These are phyloP conservation scores for Onychorhynchus coronatus DNA, from an alignment of 2,113 vertebrate species.

Conservation along the genomic window DNA sequence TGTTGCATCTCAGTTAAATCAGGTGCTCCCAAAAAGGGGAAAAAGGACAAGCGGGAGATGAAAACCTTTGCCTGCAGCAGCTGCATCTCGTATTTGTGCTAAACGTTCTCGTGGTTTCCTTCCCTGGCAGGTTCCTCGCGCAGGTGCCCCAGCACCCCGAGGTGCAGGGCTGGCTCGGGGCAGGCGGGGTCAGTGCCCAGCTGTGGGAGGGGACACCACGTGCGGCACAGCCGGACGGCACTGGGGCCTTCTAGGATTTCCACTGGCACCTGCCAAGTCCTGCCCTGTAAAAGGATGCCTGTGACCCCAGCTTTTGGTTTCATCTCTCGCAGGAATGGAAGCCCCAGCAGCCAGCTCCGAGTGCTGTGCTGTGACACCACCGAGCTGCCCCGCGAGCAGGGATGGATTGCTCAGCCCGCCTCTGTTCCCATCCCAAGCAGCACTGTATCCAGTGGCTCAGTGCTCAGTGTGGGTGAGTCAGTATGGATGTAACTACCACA, in stretches of 20 bases:
- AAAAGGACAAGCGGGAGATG: neutral
- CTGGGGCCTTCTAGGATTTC: neutral
- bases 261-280: neutral
- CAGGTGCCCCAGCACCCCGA: fast-evolving
- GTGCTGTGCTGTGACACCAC: neutral
- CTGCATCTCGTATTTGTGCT: neutral
- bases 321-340: neutral
- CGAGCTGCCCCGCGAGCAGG: fast-evolving
- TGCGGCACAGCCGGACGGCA: neutral
- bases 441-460: fast-evolving
- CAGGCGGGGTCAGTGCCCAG: fast-evolving
- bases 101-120: fast-evolving
- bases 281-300: neutral
- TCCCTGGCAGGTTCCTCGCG: fast-evolving
- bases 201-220: neutral
- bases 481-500: too few relatives aligned
- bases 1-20: neutral
- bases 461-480: fast-evolving
- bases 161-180: neutral
- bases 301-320: neutral
- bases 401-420: neutral
- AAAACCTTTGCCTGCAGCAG: neutral
- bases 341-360: fast-evolving
- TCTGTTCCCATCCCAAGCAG: neutral
- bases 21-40: neutral